Base-by-base conservation (phyloP, 2,113 vertebrate genomes). In the Ivindomyrus marchei region DNA sequence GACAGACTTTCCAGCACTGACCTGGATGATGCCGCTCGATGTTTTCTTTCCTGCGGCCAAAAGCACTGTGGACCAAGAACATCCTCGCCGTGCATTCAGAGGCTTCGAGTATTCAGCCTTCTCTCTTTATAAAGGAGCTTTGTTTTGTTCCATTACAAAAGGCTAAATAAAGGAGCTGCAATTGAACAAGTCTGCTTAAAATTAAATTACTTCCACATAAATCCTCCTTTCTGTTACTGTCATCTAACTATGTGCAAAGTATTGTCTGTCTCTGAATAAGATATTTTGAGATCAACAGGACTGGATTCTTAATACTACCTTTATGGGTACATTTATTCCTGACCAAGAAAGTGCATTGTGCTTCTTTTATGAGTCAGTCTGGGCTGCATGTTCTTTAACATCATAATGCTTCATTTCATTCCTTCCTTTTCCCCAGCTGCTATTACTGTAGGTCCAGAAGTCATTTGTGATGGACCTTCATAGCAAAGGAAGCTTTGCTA, bases 381-480 rank as follows among this genome's bases (percentile, higher is more conserved):
- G 97, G 97, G 98, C 97, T 98, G 99, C 97, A 97, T 97, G 97
- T 97, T 98, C 97, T 98, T 96, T 93, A 98, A 97, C 98, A 98
- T 97, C 96, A 97, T 95, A 97, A 96, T 97, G 95, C 97, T 97
- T 98, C 97, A 98, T 97, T 99, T 98, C 97, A 97, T 98, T 99
- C 96, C 97, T 97, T 99, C 97, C 97, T 99, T 98, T 98, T 98
- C 96, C 7, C 96, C 95, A 96, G 96, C 96, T 97, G 96, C 97
- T 97, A 97, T 98, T 70, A 70, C 95, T 96, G 95, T 96, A 97
- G 97, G 97, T 97, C 97, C 98, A 97, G 96, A 98, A 98, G 98
- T 98, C 97, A 98, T 98, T 98, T 97, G 97, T 96, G 96, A 96
- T 94, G 96, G 98, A 98, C 97, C 97, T 99, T 98, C 98, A 98